Conservation (phyloP, 2,888 invertebrate species). For the Plagodis pulveraria region DNA sequence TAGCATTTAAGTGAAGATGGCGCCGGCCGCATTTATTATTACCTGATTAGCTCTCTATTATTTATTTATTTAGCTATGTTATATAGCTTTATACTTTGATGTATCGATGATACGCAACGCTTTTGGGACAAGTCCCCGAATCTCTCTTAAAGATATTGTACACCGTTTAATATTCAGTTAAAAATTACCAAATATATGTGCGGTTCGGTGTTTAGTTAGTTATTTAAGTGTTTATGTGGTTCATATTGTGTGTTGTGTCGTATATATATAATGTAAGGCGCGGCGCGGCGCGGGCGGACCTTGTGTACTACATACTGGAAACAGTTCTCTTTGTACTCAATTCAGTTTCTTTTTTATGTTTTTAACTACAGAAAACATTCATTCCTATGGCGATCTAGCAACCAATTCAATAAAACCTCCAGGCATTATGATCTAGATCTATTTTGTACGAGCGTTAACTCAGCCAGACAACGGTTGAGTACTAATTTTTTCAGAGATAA, state of each 20-base stretch:
- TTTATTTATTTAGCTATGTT: slow-evolving; percentile 1
- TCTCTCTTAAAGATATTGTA: too few species aligned
- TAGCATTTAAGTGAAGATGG: slow-evolving; percentile 32
- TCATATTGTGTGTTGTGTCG: slow-evolving; percentile 4
- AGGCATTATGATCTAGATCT: too few species aligned
- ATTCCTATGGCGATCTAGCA: too few species aligned
- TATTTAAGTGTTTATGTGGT: slow-evolving; percentile 3
- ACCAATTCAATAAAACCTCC: too few species aligned
- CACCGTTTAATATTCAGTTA: too few species aligned
- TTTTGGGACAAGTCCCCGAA: too few species aligned
- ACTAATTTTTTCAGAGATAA: too few species aligned
- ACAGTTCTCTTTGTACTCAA: background rate
- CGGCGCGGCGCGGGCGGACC: slow-evolving; percentile 11
- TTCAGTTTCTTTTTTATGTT: background rate
- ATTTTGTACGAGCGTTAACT: too few species aligned
- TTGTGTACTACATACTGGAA: background rate
- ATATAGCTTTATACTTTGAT: background rate
- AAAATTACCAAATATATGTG: slow-evolving; percentile 13
- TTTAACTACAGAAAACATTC: too few species aligned
- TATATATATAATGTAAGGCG: slow-evolving; percentile 12
- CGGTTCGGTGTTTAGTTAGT: slow-evolving; percentile 1
- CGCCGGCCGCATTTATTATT: slow-evolving; percentile 11
- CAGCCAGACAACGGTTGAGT: too few species aligned
- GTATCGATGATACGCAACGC: too few species aligned
- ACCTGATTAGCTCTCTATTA: slow-evolving; percentile 7